Evolutionary conservation across 2,797 vertebrate species (phyloP), one percentile per base, ranked within the genome.

Genomic region (Streptopelia turtur): DNA sequence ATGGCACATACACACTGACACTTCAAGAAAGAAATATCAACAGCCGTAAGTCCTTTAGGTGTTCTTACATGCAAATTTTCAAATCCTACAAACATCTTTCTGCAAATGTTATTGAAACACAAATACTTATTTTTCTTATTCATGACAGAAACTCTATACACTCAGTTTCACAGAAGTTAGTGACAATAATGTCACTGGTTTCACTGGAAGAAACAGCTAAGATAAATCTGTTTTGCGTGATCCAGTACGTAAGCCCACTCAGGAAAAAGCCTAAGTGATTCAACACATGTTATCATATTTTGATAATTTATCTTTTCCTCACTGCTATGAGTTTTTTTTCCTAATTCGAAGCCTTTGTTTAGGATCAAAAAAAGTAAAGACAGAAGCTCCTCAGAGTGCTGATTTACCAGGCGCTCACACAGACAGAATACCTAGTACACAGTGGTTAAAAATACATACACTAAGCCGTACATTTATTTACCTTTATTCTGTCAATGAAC

Each of bases 401-500:
- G 25, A 87, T 77, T 79, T 77, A 72, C 35, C 59, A 83, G 69
- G 35, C 25, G 37, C 47, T 82, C 35, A 61, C 25, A 66, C 23
- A 37, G 88, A 82, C 11, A 80, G 63, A 18, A 70, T 30, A 78
- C 11, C 55, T 81, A 63, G 47, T 52, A 60, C 24, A 82, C 11
- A 37, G 52, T 25, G 24, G 30, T 89, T 91, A 91, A 89, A 90
- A 89, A 86, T 20, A 80, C 13, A 78, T 16, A 86, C 37, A 56
- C 21, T 64, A 64, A 87, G 59, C 60, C 11, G 56, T 16, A 0
- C 33, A 60, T 31, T 93, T 65, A 92, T 25, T 57, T 97, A 99
- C 99, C 99, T 99, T 98, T 94, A 99, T 96, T 98, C 98, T 98
- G 97, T 99, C 98, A 59, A 80, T 88, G 92, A 99, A 98, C 23